These are phyloP conservation scores for Tupiocoris notatus DNA, from an alignment of 2,888 invertebrate genomes.

Conservation along the genomic window DNA sequence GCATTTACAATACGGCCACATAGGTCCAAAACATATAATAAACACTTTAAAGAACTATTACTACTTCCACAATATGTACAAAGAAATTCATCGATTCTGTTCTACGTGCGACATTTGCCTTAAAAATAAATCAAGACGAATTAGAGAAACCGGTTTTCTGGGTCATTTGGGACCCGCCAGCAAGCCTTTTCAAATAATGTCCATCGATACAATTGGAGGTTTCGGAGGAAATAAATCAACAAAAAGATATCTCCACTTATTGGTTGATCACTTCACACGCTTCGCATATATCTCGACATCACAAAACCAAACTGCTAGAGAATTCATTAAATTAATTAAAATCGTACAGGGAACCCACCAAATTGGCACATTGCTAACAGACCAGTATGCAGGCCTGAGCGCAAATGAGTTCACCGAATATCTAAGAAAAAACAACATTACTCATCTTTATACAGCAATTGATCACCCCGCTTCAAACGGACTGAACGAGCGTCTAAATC, in stretches of 20 bases:
- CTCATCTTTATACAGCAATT: slow-evolving; percentile 49
- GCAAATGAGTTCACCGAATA: slow-evolving; percentile 42
- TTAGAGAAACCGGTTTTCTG: slow-evolving; percentile 8
- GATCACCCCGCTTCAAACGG: slow-evolving; percentile 45
- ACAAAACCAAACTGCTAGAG: slow-evolving; percentile 49
- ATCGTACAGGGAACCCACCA: background rate
- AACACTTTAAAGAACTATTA: background rate
- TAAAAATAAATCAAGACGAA: slow-evolving; percentile 11
- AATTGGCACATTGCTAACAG: slow-evolving; percentile 22
- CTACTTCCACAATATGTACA: slow-evolving; percentile 11
- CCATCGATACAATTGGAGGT: slow-evolving; percentile 51
- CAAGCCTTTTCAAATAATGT: slow-evolving; percentile 50
- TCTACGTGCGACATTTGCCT: slow-evolving; percentile 21
- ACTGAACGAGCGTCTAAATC: slow-evolving; percentile 44
- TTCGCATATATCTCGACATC: slow-evolving; percentile 50
- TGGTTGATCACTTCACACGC: slow-evolving; percentile 50
- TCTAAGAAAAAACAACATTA: slow-evolving; percentile 36
- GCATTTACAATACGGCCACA: slow-evolving; percentile 6
- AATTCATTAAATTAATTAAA: slow-evolving; percentile 49
- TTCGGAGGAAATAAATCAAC: slow-evolving; percentile 50
- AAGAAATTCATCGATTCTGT: background rate
- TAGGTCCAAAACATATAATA: slow-evolving; percentile 13
- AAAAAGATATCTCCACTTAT: slow-evolving; percentile 51
- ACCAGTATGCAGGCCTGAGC: slow-evolving; percentile 14
- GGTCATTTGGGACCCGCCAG: slow-evolving; percentile 48